Evolutionary conservation across 2,113 vertebrate species (phyloP).

Genomic region (Sinocyclocheilus anophthalmus): DNA sequence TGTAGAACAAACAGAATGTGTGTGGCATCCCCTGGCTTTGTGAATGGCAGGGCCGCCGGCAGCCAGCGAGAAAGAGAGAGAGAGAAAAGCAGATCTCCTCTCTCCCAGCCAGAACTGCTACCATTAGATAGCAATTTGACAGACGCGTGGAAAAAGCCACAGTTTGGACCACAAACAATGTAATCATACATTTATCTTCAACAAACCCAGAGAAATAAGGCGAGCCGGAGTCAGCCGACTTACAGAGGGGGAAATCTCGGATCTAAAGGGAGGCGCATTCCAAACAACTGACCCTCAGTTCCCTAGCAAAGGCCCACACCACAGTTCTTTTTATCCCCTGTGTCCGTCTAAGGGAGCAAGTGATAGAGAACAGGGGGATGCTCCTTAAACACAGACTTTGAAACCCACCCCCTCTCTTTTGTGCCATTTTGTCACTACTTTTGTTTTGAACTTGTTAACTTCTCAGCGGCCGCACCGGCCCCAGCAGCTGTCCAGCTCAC

Average conservation of each 20-base stretch:
- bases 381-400: conserved; percentile 67
- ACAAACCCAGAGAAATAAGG: conserved; percentile 69
- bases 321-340: conserved; percentile 72
- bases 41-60: conserved; percentile 93
- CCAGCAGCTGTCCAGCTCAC: conserved; percentile 74
- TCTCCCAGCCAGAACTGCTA: conserved; percentile 85
- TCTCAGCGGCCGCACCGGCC: conserved; percentile 70
- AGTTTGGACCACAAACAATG: conserved; percentile 68
- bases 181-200: neutral
- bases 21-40: conserved; percentile 97
- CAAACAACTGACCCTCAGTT: conserved; percentile 80
- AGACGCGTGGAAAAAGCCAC: conserved; percentile 74
- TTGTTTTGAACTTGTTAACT: conserved; percentile 80
- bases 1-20: conserved; percentile 99
- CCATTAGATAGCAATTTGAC: conserved; percentile 97
- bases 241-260: conserved; percentile 70
- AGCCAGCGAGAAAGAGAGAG: conserved; percentile 75
- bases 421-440: conserved; percentile 71
- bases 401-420: conserved; percentile 67
- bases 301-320: conserved; percentile 78
- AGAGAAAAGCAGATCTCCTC: conserved; percentile 88
- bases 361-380: conserved; percentile 64
- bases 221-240: conserved; percentile 71
- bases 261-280: conserved; percentile 78
- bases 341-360: conserved; percentile 65